Evolutionary conservation across 2,797 vertebrate genomes (phyloP).

Genomic region (Philypnodon macrostomus): DNA sequence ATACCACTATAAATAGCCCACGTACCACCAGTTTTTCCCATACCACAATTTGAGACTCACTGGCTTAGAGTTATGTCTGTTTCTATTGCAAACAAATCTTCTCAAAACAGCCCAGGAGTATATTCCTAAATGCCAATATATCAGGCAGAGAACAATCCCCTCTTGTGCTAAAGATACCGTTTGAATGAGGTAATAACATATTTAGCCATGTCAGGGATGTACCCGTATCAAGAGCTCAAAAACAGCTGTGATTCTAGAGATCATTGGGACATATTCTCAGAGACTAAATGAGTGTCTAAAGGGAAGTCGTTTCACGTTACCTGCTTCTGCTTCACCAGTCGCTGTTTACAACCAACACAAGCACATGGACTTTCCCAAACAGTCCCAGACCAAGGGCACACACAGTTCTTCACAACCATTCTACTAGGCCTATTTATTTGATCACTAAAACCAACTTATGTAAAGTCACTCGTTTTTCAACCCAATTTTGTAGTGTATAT

Average conservation of each 20-base stretch:
- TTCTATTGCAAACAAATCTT: too few relatives aligned
- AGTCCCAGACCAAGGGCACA: conserved; percentile 33
- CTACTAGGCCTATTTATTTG: too few relatives aligned
- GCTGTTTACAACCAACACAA: conserved; percentile 52
- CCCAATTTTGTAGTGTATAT: too few relatives aligned
- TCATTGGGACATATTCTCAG: conserved; percentile 23
- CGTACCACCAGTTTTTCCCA: too few relatives aligned
- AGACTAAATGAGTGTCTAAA: conserved; percentile 16
- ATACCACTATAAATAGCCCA: too few relatives aligned
- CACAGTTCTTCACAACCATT: conserved; percentile 36
- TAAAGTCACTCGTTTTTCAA: too few relatives aligned
- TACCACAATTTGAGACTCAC: too few relatives aligned
- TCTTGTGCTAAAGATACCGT: conserved; percentile 3
- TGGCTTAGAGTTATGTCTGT: too few relatives aligned
- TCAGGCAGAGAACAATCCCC: conserved; percentile 1
- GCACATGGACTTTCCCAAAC: conserved; percentile 14
- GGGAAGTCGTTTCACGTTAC: conserved; percentile 55
- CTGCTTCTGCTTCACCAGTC: conserved; percentile 30
- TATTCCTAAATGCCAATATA: neutral
- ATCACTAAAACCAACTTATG: too few relatives aligned
- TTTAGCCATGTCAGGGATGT: too few relatives aligned
- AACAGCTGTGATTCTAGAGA: conserved; percentile 4
- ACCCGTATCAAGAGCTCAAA: neutral
- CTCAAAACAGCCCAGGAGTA: conserved; percentile 1
- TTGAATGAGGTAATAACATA: conserved; percentile 10